Evolutionary conservation across 2,113 vertebrate genomes (phyloP).

Genomic region (Brachypodius melanocephalos): DNA sequence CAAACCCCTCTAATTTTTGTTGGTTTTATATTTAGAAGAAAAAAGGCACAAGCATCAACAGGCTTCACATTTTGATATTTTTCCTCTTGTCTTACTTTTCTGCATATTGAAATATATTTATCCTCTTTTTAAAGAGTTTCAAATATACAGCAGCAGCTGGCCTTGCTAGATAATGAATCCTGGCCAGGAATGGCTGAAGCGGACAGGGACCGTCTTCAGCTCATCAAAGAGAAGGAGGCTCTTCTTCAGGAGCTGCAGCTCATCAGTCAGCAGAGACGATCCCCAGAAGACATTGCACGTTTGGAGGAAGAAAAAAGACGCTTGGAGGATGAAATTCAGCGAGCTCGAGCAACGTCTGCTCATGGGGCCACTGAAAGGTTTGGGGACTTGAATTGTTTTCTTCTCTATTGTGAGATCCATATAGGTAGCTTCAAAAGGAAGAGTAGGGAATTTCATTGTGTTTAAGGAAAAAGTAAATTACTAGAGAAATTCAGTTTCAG

Average conservation of each 20-base stretch:
- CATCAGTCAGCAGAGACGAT: slow-evolving; percentile 85
- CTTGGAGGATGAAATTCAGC: slow-evolving; percentile 91
- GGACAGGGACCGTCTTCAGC: slow-evolving; percentile 91
- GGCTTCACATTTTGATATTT: neutral
- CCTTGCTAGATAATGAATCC: slow-evolving; percentile 88
- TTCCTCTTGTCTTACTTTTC: neutral
- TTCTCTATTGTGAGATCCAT: neutral
- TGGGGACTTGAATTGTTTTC: neutral
- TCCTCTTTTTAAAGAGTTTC: slow-evolving; percentile 80
- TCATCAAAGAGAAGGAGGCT: slow-evolving; percentile 94
- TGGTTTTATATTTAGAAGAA: neutral
- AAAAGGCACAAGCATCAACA: neutral
- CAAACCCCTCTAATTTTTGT: neutral
- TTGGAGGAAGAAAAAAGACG: slow-evolving; percentile 86
- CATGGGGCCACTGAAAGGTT: slow-evolving; percentile 94
- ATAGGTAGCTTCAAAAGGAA: neutral
- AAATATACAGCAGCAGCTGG: slow-evolving; percentile 92
- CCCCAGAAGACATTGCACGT: slow-evolving; percentile 79
- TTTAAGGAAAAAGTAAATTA: neutral
- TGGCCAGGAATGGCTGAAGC: slow-evolving; percentile 94
- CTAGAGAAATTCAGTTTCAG: neutral
- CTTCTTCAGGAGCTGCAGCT: slow-evolving; percentile 92
- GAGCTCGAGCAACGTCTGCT: slow-evolving; percentile 81
- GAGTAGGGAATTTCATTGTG: neutral
- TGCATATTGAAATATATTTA: neutral